A percentile compares a stretch with the other conserved stretches of the same genome.
These are phyloP conservation scores for Thereva nobilitata DNA, from an alignment of 2,888 invertebrate species.

Conservation along the genomic window DNA sequence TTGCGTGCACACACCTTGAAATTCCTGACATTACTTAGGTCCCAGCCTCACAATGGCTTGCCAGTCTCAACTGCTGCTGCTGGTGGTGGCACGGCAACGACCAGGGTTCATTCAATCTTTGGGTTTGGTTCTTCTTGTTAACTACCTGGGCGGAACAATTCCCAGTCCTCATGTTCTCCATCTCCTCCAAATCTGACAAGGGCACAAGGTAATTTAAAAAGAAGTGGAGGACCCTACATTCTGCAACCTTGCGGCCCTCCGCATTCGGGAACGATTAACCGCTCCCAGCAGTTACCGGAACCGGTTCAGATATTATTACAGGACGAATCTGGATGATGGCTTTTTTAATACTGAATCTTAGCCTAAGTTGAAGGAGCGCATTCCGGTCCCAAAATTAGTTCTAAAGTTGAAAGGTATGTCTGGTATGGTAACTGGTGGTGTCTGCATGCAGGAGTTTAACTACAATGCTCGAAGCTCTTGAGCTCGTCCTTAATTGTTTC, in stretches of 20 bases:
- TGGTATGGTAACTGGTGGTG: too few relatives aligned
- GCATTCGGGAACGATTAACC: slow-evolving; percentile 6
- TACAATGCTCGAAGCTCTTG: slow-evolving; percentile 20
- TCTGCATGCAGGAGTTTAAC: slow-evolving; percentile 7
- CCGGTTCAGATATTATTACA: neutral
- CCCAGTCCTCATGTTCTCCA: slow-evolving; percentile 11
- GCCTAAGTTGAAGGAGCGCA: neutral
- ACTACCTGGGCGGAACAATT: slow-evolving; percentile 9
- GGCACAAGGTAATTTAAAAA: slow-evolving; percentile 18
- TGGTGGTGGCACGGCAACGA: too few relatives aligned
- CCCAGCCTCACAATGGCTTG: neutral
- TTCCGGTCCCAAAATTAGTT: slow-evolving; percentile 21
- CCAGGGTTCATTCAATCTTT: too few relatives aligned
- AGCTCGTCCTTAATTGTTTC: slow-evolving; percentile 25
- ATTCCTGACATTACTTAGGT: slow-evolving; percentile 35
- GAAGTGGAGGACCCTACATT: neutral
- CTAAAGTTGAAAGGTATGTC: neutral
- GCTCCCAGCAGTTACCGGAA: neutral
- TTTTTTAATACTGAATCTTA: too few relatives aligned
- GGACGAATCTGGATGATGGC: too few relatives aligned
- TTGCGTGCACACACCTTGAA: slow-evolving; percentile 42
- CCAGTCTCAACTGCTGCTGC: neutral
- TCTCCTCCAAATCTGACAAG: slow-evolving; percentile 2
- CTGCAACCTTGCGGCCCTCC: neutral
- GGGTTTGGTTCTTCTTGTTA: neutral